Evolutionary conservation across 2,797 vertebrate genomes (phyloP), one percentile per base, ranked within the genome.

Genomic region (Spheniscus humboldti): DNA sequence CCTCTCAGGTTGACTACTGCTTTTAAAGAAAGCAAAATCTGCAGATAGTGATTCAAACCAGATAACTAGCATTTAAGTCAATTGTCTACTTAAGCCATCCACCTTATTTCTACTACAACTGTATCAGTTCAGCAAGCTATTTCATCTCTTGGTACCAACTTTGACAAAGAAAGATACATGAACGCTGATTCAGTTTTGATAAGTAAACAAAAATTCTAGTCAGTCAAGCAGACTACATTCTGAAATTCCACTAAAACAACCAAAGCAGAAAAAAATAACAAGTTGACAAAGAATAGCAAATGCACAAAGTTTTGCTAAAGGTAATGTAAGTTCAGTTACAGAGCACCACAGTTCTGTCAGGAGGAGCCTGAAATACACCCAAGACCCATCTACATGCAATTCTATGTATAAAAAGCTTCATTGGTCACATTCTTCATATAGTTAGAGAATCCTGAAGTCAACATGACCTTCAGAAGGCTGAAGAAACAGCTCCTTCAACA

Each of bases 231-330:
- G 33, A 57, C 16, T 39, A 41, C 37, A 74, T 84, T 30, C 69
- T 92, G 45, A 96, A 96, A 96, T 90, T 76, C 87, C 55, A 87
- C 57, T 84, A 56, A 66, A 64, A 25, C 52, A 86, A 53, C 5
- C 31, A 35, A 88, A 85, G 73, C 3, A 48, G 15, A 17, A 68
- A 63, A 82, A 59, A 17, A 8, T 4, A 19, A 7, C 6, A 43
- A 10, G 8, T 3, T 25, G 18, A 39, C 16, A 20, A 80, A 71
- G 91, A 79, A 3, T 37, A 76, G 35, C 25, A 75, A 76, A 41
- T 91, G 19, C 22, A 18, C 1, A 3, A 94, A 89, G 91, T 10
- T 75, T 39, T 57, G 23, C 80, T 92, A 66, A 60, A 77, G 22
- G 55, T 81, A 83, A 79, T 30, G 18, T 43, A 91, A 91, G 48